phyloP scores from a whole-genome alignment of 2,888 invertebrate genomes.

The Drosophila borealis region DNA sequence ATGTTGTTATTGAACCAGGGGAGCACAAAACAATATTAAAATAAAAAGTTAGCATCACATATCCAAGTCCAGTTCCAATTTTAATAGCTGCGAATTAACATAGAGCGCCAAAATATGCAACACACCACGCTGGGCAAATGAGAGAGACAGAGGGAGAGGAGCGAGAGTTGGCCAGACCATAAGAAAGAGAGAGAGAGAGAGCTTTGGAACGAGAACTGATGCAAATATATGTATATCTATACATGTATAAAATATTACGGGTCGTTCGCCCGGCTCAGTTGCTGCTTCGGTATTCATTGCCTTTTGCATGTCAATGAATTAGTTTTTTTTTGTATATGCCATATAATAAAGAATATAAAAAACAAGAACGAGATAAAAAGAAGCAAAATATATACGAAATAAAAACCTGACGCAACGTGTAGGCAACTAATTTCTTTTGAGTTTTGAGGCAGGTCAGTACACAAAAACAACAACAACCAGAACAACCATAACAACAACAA shows the following conservation, averaged over 20 bases:
- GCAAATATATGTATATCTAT: neutral
- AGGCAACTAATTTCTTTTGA: slow-evolving; percentile 47
- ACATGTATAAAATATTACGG: slow-evolving; percentile 31
- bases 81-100: slow-evolving; percentile 11
- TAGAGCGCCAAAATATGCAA: slow-evolving; percentile 2
- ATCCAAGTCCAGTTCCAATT: slow-evolving; percentile 16
- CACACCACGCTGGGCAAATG: neutral
- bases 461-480: slow-evolving; percentile 25
- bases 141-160: neutral
- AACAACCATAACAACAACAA: slow-evolving; percentile 21
- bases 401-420: slow-evolving; percentile 35
- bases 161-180: neutral
- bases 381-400: slow-evolving; percentile 14
- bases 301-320: slow-evolving; percentile 70
- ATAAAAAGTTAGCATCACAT: neutral
- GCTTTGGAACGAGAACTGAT: neutral
- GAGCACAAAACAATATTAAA: slow-evolving; percentile 5
- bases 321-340: slow-evolving; percentile 41
- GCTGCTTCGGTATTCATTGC: slow-evolving; percentile 44
- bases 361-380: slow-evolving; percentile 1
- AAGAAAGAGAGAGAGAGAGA: slow-evolving; percentile 1
- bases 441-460: slow-evolving; percentile 70
- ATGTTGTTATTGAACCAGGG: slow-evolving; percentile 8
- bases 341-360: slow-evolving; percentile 26
- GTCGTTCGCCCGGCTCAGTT: slow-evolving; percentile 44